Evolutionary conservation across 2,797 vertebrate species (phyloP), one percentile per base, ranked within the genome.

Genomic region (Eleutherodactylus coqui): DNA sequence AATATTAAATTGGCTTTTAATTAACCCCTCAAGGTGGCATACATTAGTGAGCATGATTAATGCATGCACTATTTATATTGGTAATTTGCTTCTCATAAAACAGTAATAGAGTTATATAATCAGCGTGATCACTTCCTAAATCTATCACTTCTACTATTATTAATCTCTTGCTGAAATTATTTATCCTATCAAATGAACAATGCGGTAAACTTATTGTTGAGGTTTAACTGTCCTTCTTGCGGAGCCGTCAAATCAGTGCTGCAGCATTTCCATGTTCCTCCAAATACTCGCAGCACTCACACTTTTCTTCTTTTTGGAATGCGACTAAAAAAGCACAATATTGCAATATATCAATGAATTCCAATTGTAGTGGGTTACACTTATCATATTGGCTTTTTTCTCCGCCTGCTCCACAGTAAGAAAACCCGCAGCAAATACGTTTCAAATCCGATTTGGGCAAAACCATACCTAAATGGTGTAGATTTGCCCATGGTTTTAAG

Each of bases 31-130:
- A 60, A 77, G 75, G 41, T 49, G 67, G 58, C 60, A 72, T 64
- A 58, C 51, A 85, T 79, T 70, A 85, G 36, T 58, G 75, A 32
- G 34, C 75, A 72, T 70, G 75, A 85, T 79, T 85, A 85, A 79
- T 83, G 51, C 49, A 60, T 45, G 81, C 51, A 60, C 81, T 82
- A 83, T 83, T 83, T 73, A 83, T 83, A 83, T 83, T 83, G 69
- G 29, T 75, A 45, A 83, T 83, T 83, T 83, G 81, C 45, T 29
- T 75, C 51, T 70, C 38, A 75, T 83, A 70, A 82, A 70, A 19
- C 64, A 69, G 64, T 67, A 69, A 69, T 72, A 51, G n/a, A 69
- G 67, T 72, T 72, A 58, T 67, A 82, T 70, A 72, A 72, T 72
- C 64, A 38, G 34, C 29, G 1, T 21, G 24, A 55, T 55, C 49